Evolutionary conservation across 2,888 invertebrate species (phyloP).

Genomic region (Odontocerum albicorne): DNA sequence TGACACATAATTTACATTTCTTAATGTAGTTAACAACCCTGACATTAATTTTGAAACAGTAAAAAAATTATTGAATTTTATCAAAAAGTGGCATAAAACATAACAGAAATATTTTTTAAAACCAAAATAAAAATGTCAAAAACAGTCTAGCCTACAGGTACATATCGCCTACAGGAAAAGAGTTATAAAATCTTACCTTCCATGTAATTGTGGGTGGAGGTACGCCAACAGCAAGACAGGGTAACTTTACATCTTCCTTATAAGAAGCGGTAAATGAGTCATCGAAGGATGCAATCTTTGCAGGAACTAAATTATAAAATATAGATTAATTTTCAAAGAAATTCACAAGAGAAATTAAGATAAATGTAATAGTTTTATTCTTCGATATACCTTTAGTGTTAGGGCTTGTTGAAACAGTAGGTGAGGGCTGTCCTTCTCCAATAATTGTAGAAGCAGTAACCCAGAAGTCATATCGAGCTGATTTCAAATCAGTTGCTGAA

Average conservation of each 20-base stretch:
- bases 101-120: too few species aligned
- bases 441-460: conserved; percentile 93
- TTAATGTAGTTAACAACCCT: too few species aligned
- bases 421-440: conserved; percentile 90
- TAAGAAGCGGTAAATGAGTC: conserved; percentile 90
- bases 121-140: too few species aligned
- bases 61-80: too few species aligned
- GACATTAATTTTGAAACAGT: too few species aligned
- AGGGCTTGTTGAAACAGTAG: conserved; percentile 82
- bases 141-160: too few species aligned
- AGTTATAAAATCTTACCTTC: conserved; percentile 69
- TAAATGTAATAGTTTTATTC: neutral
- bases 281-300: conserved; percentile 93
- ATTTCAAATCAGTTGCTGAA: conserved; percentile 82
- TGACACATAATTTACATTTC: too few species aligned
- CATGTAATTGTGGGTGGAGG: conserved; percentile 88
- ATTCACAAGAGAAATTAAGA: neutral
- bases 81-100: too few species aligned
- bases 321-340: neutral
- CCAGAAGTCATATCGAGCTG: conserved; percentile 90
- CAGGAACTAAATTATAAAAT: conserved; percentile 67
- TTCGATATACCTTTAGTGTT: conserved; percentile 68
- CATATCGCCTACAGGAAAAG: too few species aligned
- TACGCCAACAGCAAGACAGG: conserved; percentile 89
- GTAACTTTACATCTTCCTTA: conserved; percentile 88